Evolutionary conservation across 2,888 invertebrate genomes (phyloP).

Genomic region (Teleiodes luculella): DNA sequence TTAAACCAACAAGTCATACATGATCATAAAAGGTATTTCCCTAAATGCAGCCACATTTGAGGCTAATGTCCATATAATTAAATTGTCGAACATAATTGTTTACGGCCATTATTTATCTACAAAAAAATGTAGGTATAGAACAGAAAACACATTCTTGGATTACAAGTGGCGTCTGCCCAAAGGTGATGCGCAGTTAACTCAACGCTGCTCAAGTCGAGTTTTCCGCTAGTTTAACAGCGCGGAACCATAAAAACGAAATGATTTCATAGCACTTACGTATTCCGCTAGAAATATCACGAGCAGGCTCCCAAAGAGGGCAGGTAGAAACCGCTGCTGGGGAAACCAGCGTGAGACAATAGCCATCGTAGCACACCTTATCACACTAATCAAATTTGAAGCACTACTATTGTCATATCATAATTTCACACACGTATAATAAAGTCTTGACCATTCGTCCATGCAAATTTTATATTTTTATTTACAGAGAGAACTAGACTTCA

Average conservation of each 20-base stretch:
- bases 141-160: too few species aligned
- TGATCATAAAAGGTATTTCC: too few species aligned
- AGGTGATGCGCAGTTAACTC: neutral
- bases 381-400: conserved; percentile 30
- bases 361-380: conserved; percentile 40
- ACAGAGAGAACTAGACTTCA: conserved; percentile 25
- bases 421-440: conserved; percentile 29
- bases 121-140: too few species aligned
- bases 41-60: too few species aligned
- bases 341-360: conserved; percentile 34
- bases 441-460: conserved; percentile 21
- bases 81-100: too few species aligned
- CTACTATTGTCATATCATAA: conserved; percentile 45
- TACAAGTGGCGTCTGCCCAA: neutral
- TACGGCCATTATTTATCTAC: too few species aligned
- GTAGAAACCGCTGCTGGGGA: conserved; percentile 40
- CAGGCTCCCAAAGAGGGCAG: conserved; percentile 41
- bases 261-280: conserved; percentile 45
- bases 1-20: too few species aligned
- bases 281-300: conserved; percentile 42
- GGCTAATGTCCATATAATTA: too few species aligned
- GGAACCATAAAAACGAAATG: conserved; percentile 36
- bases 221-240: conserved; percentile 31
- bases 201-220: neutral
- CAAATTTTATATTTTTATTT: conserved; percentile 19